Percentiles rank a stretch among this genome's conserved stretches.
phyloP scores from a whole-genome alignment of 2,888 invertebrate species.

The Rhogogaster chlorosoma region DNA sequence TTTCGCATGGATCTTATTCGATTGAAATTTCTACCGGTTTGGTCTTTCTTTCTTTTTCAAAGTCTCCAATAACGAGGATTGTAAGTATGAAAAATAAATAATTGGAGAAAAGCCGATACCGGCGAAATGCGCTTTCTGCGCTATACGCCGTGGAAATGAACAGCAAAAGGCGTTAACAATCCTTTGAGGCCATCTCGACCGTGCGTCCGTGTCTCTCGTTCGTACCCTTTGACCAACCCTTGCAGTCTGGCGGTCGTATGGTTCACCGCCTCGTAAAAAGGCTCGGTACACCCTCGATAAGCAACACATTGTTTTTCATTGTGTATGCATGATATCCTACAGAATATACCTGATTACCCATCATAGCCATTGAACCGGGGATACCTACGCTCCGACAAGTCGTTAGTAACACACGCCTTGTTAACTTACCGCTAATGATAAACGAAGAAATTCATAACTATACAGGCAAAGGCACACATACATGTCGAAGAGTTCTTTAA shows the following conservation, averaged over 20 bases:
- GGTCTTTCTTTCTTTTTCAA: background rate
- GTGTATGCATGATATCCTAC: conserved; percentile 38
- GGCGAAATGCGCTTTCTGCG: conserved; percentile 10
- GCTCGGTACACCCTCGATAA: conserved; percentile 51
- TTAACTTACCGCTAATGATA: conserved; percentile 53
- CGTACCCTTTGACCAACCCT: conserved; percentile 46
- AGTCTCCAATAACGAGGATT: background rate
- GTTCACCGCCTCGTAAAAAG: conserved; percentile 62
- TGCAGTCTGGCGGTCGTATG: conserved; percentile 52
- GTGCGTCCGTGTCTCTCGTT: conserved; percentile 41
- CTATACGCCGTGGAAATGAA: conserved; percentile 1
- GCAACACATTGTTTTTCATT: conserved; percentile 51
- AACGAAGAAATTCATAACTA: conserved; percentile 18
- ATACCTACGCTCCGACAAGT: conserved; percentile 69
- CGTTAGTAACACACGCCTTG: conserved; percentile 69
- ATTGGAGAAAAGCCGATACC: background rate
- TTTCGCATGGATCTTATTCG: background rate
- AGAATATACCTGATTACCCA: conserved; percentile 72
- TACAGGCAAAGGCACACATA: background rate
- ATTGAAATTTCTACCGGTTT: background rate
- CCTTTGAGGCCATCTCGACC: conserved; percentile 46
- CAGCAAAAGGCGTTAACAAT: conserved; percentile 48
- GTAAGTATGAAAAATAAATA: background rate
- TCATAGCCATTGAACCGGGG: conserved; percentile 70
- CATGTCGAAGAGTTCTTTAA: background rate